Percentiles rank a stretch among this genome's conserved stretches.
Conservation (phyloP, 2,797 vertebrate species). For the Antennarius maculatus region DNA sequence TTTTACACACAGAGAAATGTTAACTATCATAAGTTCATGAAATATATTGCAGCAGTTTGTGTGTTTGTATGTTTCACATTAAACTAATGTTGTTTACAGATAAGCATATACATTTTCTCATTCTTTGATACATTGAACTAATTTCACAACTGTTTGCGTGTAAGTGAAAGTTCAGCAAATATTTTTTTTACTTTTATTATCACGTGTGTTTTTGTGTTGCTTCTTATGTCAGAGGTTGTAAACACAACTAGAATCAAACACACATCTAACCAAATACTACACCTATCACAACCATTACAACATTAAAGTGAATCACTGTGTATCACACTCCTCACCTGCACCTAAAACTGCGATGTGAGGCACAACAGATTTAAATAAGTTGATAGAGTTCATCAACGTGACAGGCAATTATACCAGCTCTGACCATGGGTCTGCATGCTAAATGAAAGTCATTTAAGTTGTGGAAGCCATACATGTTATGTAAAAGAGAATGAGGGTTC, state of each 20-base stretch:
- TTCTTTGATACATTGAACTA: neutral
- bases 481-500: conserved; percentile 62
- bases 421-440: conserved; percentile 73
- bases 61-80: too few relatives aligned
- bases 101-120: neutral
- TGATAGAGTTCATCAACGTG: conserved; percentile 81
- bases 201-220: neutral
- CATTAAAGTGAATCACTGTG: conserved; percentile 30
- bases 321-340: conserved; percentile 41
- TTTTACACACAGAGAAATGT: too few relatives aligned
- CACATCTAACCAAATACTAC: conserved; percentile 23
- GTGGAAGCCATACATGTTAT: conserved; percentile 67
- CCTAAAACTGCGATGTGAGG: conserved; percentile 59
- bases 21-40: too few relatives aligned
- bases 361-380: conserved; percentile 77
- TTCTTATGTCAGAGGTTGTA: neutral
- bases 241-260: conserved; percentile 26
- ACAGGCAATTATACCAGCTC: conserved; percentile 78
- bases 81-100: too few relatives aligned
- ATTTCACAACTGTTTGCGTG: neutral
- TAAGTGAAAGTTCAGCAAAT: too few relatives aligned
- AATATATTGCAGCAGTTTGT: too few relatives aligned
- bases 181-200: conserved; percentile 1
- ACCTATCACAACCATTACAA: conserved; percentile 33
- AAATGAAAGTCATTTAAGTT: conserved; percentile 78